Percentiles rank a stretch among this genome's conserved stretches.
Conservation (phyloP, 2,888 invertebrate species). For the Tyria jacobaeae region DNA sequence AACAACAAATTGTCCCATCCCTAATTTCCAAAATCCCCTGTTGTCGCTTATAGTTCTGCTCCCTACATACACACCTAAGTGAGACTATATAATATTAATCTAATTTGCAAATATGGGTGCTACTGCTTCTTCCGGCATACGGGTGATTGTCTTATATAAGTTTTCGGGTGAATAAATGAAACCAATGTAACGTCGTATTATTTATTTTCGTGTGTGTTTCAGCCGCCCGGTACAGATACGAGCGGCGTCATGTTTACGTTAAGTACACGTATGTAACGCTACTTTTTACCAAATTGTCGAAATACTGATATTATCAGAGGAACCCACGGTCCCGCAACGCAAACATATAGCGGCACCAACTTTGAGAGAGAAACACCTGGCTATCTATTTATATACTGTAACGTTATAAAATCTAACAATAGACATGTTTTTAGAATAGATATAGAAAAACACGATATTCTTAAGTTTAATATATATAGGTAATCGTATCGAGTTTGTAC, state of each 20-base stretch:
- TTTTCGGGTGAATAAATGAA: conserved; percentile 55
- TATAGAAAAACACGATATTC: conserved; percentile 46
- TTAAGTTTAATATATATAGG: conserved; percentile 32
- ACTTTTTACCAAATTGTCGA: conserved; percentile 83
- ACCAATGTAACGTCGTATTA: conserved; percentile 83
- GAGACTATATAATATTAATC: too few relatives aligned
- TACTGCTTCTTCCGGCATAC: too few relatives aligned
- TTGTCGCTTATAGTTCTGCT: too few relatives aligned
- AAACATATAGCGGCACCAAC: conserved; percentile 75
- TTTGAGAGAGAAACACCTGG: conserved; percentile 67
- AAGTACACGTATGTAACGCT: conserved; percentile 83
- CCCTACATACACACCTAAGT: too few relatives aligned
- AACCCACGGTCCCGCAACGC: conserved; percentile 77
- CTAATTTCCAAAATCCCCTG: too few relatives aligned
- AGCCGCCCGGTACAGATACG: conserved; percentile 78
- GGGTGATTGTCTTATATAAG: too few relatives aligned
- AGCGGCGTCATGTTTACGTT: conserved; percentile 72
- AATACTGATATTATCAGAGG: conserved; percentile 84
- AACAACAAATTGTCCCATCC: too few relatives aligned
- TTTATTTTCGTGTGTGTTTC: conserved; percentile 83
- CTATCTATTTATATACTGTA: conserved; percentile 52
- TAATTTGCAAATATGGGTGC: too few relatives aligned
- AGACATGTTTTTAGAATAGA: conserved; percentile 35
- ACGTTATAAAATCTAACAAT: conserved; percentile 57
- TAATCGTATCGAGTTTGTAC: conserved; percentile 46